phyloP scores from a whole-genome alignment of 2,113 vertebrate species.

The Delphinapterus leucas region DNA sequence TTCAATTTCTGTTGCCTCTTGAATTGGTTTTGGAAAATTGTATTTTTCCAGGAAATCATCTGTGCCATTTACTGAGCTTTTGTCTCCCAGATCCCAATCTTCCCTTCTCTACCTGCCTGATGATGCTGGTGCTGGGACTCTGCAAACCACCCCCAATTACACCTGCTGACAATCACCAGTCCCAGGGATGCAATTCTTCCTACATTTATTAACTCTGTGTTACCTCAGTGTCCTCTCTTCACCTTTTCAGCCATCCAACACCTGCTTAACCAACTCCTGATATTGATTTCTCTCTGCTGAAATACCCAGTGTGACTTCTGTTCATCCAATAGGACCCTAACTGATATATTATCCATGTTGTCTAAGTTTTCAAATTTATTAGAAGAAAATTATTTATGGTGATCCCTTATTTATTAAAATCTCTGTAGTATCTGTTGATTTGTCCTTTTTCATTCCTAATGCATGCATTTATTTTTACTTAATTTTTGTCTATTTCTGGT shows the following conservation, averaged over 20 bases:
- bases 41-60: neutral
- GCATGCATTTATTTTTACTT: neutral
- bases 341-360: neutral
- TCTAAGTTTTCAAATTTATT: neutral
- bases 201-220: neutral
- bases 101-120: neutral
- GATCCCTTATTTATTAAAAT: neutral
- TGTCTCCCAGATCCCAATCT: neutral
- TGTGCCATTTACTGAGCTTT: neutral
- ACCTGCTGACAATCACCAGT: neutral
- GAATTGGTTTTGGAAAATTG: neutral
- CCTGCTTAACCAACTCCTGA: neutral
- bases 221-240: neutral
- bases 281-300: neutral
- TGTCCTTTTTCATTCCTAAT: neutral
- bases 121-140: neutral
- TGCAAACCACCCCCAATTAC: neutral
- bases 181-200: neutral
- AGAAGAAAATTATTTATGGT: neutral
- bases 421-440: neutral
- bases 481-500: neutral
- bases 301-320: neutral
- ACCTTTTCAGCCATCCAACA: neutral
- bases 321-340: neutral
- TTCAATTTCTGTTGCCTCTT: constrained; percentile 14